Evolutionary conservation across 2,113 vertebrate species (phyloP).

Genomic region (Catagonus wagneri): DNA sequence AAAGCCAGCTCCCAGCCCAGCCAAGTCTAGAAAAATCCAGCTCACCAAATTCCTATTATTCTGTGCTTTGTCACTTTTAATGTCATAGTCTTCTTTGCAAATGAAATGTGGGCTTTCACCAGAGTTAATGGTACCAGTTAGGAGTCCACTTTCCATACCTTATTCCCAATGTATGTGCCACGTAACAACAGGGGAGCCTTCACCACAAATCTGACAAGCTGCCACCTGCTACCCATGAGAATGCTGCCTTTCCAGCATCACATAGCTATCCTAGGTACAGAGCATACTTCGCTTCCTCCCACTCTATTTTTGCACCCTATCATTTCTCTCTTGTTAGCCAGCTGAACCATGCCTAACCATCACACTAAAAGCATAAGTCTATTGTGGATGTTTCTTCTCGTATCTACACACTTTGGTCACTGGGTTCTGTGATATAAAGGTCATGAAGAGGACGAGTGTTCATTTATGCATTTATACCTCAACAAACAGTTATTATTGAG

Average conservation of each 20-base stretch:
- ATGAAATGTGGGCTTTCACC: neutral
- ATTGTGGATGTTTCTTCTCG: constrained; percentile 50
- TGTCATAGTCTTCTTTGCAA: neutral
- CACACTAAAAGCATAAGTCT: constrained; percentile 77
- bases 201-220: constrained; percentile 78
- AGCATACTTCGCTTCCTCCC: constrained; percentile 74
- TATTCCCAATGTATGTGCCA: constrained; percentile 67
- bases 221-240: constrained; percentile 80
- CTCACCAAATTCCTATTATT: neutral
- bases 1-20: neutral
- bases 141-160: constrained; percentile 51
- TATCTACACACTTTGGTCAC: constrained; percentile 38
- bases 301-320: constrained; percentile 78
- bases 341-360: constrained; percentile 75
- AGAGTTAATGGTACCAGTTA: neutral
- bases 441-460: neutral
- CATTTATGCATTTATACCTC: neutral
- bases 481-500: neutral
- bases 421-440: neutral
- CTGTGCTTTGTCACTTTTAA: neutral
- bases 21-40: neutral
- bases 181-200: constrained; percentile 56
- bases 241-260: constrained; percentile 72
- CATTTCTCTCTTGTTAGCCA: constrained; percentile 69
- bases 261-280: constrained; percentile 77